Evolutionary conservation across 1,140 invertebrate species (phyloP).

Genomic region (Dryas iulia): DNA sequence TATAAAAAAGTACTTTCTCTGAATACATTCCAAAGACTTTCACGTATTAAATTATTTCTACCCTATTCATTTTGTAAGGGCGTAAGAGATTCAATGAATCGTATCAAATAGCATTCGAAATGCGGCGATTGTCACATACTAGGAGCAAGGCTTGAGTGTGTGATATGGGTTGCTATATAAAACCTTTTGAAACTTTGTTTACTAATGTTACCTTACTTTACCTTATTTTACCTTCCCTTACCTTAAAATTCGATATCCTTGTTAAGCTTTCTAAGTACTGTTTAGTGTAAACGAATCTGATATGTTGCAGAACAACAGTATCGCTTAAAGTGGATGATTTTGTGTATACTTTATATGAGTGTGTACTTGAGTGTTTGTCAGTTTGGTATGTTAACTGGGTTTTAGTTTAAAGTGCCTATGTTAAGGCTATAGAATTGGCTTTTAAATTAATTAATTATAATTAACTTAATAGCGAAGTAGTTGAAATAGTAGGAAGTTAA

Average conservation of each 20-base stretch:
- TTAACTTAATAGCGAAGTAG: no score
- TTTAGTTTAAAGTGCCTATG: no score
- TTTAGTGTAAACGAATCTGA: neutral
- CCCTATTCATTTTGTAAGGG: neutral
- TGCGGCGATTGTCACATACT: slow-evolving; percentile 1
- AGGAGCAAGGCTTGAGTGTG: neutral
- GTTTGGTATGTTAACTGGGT: no score
- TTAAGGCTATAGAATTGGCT: no score
- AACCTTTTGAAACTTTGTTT: neutral
- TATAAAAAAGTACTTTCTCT: neutral
- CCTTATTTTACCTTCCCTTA: neutral
- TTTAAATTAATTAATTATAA: no score
- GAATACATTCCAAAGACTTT: neutral
- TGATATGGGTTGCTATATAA: neutral
- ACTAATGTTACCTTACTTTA: neutral
- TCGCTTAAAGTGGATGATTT: neutral
- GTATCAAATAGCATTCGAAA: slow-evolving; percentile 6
- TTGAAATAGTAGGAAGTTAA: no score
- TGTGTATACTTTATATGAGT: neutral
- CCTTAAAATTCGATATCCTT: neutral
- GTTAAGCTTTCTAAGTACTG: neutral
- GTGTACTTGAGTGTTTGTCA: neutral
- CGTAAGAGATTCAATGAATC: slow-evolving; percentile 1
- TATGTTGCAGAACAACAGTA: neutral
- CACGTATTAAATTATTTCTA: slow-evolving; percentile 2